Conservation (phyloP, 1,140 invertebrate species). For the Conus betulinus region DNA sequence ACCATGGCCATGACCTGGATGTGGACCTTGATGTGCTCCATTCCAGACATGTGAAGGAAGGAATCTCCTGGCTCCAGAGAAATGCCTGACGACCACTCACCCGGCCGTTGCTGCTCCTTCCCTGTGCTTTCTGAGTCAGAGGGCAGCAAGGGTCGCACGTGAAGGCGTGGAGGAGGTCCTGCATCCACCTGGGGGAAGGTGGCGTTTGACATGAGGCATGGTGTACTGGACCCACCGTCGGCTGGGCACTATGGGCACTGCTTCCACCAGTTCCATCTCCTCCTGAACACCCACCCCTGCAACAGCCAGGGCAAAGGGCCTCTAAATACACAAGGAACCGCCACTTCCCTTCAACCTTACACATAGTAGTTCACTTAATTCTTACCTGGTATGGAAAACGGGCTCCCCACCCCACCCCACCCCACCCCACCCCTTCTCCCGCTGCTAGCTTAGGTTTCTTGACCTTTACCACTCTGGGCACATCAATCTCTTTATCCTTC, state of each 20-base stretch:
- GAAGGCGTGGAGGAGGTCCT: conserved; percentile 58
- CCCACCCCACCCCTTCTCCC: no score
- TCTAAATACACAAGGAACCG: no score
- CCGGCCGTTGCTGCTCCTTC: background rate
- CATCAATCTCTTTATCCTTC: no score
- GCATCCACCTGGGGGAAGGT: conserved; percentile 55
- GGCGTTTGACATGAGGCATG: conserved; percentile 66
- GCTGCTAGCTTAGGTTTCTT: no score
- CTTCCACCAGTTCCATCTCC: conserved; percentile 68
- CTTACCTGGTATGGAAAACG: no score
- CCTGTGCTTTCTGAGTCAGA: background rate
- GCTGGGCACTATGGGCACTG: conserved; percentile 67
- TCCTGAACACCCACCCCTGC: conserved; percentile 69
- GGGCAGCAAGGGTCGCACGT: conserved; percentile 50
- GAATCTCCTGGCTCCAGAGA: conserved; percentile 31
- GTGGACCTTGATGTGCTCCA: conserved; percentile 84
- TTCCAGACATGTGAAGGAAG: conserved; percentile 82
- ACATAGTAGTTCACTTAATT: no score
- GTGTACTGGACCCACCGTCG: conserved; percentile 70
- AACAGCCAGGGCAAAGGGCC: no score
- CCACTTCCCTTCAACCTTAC: no score
- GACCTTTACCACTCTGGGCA: no score
- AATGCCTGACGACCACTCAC: conserved; percentile 23
- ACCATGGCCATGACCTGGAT: conserved; percentile 79
- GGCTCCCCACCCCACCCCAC: no score